These are phyloP conservation scores for Neoarius graeffei DNA, from an alignment of 2,113 vertebrate genomes.

Conservation along the genomic window DNA sequence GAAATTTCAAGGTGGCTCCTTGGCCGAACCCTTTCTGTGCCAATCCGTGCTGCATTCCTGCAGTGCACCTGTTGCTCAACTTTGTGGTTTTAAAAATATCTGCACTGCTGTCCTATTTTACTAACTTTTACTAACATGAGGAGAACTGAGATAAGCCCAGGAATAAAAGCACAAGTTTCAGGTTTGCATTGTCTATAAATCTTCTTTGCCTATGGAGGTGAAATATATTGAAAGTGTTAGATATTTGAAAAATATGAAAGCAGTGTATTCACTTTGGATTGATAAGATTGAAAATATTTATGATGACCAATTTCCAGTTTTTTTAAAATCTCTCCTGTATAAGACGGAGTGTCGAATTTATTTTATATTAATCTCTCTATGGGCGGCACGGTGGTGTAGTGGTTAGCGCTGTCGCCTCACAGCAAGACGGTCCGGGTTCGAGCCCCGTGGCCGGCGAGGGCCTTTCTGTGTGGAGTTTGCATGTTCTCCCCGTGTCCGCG, in stretches of 20 bases:
- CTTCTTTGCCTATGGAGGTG: neutral
- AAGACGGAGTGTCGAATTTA: neutral
- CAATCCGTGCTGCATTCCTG: conserved; percentile 53
- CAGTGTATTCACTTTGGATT: neutral
- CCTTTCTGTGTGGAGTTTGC: too few relatives aligned
- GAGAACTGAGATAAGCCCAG: conserved; percentile 54
- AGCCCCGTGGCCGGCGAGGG: too few relatives aligned
- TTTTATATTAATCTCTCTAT: neutral
- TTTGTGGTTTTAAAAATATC: conserved; percentile 58
- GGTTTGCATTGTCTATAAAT: conserved; percentile 15
- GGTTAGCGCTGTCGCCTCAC: too few relatives aligned
- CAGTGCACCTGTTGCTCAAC: conserved; percentile 64
- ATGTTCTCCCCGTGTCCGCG: too few relatives aligned
- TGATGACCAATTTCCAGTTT: neutral
- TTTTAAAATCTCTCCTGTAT: neutral
- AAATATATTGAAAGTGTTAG: neutral
- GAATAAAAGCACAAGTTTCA: conserved; percentile 41
- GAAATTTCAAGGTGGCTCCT: conserved; percentile 35
- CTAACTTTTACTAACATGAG: conserved; percentile 65
- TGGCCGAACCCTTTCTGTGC: conserved; percentile 53
- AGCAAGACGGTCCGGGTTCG: too few relatives aligned
- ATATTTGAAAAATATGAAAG: neutral
- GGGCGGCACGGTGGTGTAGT: too few relatives aligned
- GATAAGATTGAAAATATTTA: neutral
- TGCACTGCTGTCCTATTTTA: conserved; percentile 62